These are phyloP conservation scores for Venusia cambrica DNA, from an alignment of 2,888 invertebrate genomes.

Conservation along the genomic window DNA sequence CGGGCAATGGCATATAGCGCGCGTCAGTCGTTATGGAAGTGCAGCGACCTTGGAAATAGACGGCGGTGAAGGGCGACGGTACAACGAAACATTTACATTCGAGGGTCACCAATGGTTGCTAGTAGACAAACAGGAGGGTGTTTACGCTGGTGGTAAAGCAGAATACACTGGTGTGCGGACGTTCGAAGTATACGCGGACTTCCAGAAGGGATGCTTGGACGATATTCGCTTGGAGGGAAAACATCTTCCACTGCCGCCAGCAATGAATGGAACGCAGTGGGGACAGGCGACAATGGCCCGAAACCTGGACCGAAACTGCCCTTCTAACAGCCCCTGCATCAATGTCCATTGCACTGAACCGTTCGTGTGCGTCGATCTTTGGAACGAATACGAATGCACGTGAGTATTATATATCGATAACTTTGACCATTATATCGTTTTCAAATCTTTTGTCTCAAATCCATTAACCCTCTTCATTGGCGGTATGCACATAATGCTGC, in stretches of 20 bases:
- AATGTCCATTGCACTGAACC: conserved; percentile 96
- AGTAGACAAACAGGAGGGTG: conserved; percentile 96
- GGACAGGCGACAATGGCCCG: conserved; percentile 97
- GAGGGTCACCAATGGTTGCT: conserved; percentile 95
- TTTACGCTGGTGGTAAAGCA: conserved; percentile 97
- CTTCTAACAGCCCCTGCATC: conserved; percentile 96
- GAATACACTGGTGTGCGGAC: conserved; percentile 96
- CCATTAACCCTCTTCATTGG: too few species aligned
- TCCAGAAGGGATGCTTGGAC: conserved; percentile 91
- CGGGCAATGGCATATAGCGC: conserved; percentile 98
- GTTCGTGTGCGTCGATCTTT: conserved; percentile 96
- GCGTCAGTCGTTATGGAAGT: conserved; percentile 94
- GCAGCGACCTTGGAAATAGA: conserved; percentile 96
- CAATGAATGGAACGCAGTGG: conserved; percentile 97
- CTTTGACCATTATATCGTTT: too few species aligned
- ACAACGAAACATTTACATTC: conserved; percentile 95
- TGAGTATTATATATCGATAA: conserved; percentile 80
- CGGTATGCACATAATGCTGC: too few species aligned
- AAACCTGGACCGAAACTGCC: conserved; percentile 95
- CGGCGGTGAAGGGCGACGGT: conserved; percentile 95
- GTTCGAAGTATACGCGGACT: conserved; percentile 96
- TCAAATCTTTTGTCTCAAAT: too few species aligned
- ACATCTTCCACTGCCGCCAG: conserved; percentile 95
- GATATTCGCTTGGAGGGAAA: conserved; percentile 94
- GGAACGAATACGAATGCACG: conserved; percentile 99